phyloP scores from a whole-genome alignment of 2,113 vertebrate genomes.

The Nyctereutes procyonoides region DNA sequence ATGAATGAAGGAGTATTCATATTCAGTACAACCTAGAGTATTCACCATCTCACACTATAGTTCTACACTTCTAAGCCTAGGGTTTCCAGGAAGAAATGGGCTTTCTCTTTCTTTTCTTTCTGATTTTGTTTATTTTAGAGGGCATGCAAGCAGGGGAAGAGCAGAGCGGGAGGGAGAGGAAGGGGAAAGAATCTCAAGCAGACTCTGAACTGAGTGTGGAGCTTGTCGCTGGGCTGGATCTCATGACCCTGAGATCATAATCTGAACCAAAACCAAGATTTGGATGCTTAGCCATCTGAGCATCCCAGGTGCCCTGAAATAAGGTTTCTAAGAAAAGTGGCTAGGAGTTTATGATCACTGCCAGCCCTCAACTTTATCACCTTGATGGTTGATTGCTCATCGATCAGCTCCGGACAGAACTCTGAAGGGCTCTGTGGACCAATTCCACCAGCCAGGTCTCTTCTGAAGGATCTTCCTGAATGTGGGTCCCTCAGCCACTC shows the following conservation, averaged over 20 bases:
- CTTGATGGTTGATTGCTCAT: background rate
- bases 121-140: background rate
- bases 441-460: background rate
- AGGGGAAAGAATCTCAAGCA: background rate
- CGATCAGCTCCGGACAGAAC: background rate
- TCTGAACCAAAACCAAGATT: background rate
- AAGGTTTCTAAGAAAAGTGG: background rate
- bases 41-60: accelerated
- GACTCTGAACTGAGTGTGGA: background rate
- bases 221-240: background rate
- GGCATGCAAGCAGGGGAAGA: background rate
- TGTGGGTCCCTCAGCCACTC: background rate
- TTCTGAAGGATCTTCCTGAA: constrained; percentile 14
- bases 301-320: background rate
- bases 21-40: too few species aligned
- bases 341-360: background rate
- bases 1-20: accelerated
- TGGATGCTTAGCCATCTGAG: background rate
- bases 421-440: background rate
- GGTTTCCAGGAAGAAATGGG: background rate
- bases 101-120: background rate
- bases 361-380: background rate
- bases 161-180: background rate
- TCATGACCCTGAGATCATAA: background rate
- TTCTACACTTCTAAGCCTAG: background rate